Conservation (phyloP, 2,797 vertebrate species). For the Tapirus indicus region DNA sequence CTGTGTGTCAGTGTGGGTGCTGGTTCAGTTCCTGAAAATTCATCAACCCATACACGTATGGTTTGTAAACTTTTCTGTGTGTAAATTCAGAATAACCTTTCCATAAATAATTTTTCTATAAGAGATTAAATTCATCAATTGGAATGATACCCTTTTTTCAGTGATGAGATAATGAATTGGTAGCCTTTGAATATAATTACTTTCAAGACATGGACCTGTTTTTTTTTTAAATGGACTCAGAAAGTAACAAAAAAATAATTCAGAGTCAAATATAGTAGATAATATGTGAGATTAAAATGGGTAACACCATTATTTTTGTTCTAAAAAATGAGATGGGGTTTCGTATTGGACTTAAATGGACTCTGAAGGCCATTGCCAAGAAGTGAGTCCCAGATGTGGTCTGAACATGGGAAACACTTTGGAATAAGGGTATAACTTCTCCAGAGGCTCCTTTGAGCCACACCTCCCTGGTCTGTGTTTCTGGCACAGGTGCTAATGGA, state of each 20-base stretch:
- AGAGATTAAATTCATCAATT: not conserved
- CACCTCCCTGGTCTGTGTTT: not conserved
- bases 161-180: not conserved
- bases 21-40: not conserved
- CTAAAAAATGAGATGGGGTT: not conserved
- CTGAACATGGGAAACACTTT: not conserved
- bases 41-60: accelerated
- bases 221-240: not conserved
- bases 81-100: not conserved
- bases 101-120: not conserved
- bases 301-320: not conserved
- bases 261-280: not conserved
- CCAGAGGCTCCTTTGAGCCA: not conserved
- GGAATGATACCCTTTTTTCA: not conserved
- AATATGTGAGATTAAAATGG: not conserved
- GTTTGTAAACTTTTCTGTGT: not conserved
- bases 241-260: not conserved
- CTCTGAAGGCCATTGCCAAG: not conserved
- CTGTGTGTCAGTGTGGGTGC: not conserved
- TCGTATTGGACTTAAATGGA: not conserved
- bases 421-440: no score
- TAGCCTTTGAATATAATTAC: not conserved
- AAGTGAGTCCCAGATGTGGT: not conserved
- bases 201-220: not conserved
- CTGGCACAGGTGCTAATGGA: not conserved